phyloP scores from a whole-genome alignment of 2,888 invertebrate species.

The Drosophila affinis region DNA sequence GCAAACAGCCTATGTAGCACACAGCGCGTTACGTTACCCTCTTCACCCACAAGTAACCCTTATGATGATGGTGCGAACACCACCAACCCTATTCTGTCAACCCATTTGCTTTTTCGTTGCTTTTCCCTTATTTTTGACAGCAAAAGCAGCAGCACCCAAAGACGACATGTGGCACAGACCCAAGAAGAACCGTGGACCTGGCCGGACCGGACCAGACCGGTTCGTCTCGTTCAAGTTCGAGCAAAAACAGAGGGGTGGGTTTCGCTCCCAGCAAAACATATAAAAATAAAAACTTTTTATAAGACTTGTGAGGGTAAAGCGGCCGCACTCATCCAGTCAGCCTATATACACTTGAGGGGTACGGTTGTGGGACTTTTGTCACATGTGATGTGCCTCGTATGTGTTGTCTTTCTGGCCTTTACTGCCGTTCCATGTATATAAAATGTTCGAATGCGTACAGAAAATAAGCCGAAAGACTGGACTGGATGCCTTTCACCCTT shows the following conservation, averaged over 20 bases:
- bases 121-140: constrained; percentile 61
- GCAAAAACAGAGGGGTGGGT: constrained; percentile 72
- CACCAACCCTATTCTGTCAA: constrained; percentile 63
- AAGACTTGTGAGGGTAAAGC: constrained; percentile 69
- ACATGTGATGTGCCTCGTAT: constrained; percentile 62
- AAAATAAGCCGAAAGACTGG: constrained; percentile 21
- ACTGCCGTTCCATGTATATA: constrained; percentile 60
- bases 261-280: constrained; percentile 53
- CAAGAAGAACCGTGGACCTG: constrained; percentile 36
- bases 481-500: constrained; percentile 70
- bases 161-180: constrained; percentile 72
- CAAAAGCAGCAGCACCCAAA: constrained; percentile 42
- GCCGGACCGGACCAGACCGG: constrained; percentile 62
- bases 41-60: constrained; percentile 63
- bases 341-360: constrained; percentile 68
- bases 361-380: constrained; percentile 64
- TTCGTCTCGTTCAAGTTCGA: constrained; percentile 71
- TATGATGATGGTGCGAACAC: constrained; percentile 60
- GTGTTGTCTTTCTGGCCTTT: constrained; percentile 38
- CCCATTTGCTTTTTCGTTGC: constrained; percentile 69
- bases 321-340: constrained; percentile 32
- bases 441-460: constrained; percentile 60
- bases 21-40: constrained; percentile 24
- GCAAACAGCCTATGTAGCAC: neutral
- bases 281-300: constrained; percentile 78